Percentiles rank a stretch among this genome's conserved stretches.
Evolutionary conservation across 2,797 vertebrate species (phyloP).

Genomic region (Spinibarbus caldwelli): DNA sequence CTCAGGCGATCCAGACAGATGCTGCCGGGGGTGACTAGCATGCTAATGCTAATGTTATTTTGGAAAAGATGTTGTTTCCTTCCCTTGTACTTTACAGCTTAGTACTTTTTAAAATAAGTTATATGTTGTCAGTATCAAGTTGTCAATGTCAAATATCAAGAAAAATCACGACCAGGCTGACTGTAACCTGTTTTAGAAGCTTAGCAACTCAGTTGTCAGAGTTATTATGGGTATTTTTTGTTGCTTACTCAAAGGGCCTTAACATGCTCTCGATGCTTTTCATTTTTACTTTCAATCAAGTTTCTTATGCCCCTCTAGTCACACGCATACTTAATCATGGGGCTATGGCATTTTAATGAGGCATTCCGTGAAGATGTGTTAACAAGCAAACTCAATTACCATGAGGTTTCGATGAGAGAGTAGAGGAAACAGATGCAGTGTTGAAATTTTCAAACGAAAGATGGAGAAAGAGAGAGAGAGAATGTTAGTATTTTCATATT

Average conservation of each 20-base stretch:
- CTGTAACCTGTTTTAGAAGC: not conserved
- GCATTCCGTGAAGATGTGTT: constrained; percentile 57
- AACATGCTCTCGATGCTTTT: constrained; percentile 52
- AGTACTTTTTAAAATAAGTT: not conserved
- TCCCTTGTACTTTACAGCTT: not conserved
- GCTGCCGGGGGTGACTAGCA: constrained; percentile 32
- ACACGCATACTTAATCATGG: constrained; percentile 66
- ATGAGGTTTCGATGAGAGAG: constrained; percentile 23
- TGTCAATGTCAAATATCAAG: not conserved
- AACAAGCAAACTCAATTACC: constrained; percentile 66
- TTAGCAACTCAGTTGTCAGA: not conserved
- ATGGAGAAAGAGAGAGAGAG: not conserved
- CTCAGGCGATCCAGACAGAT: constrained; percentile 40
- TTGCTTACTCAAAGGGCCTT: constrained; percentile 41
- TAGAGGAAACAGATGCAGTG: constrained; percentile 26
- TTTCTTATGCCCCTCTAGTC: constrained; percentile 63
- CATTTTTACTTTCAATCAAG: constrained; percentile 59
- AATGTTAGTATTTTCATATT: not conserved
- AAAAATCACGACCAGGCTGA: not conserved
- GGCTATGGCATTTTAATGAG: constrained; percentile 61
- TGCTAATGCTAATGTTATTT: constrained; percentile 47
- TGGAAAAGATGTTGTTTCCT: constrained; percentile 1
- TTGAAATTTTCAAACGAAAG: constrained; percentile 29
- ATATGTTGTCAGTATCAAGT: not conserved
- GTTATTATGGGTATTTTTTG: constrained; percentile 47